Evolutionary conservation across 1,140 invertebrate genomes (phyloP), one percentile per base, ranked within the genome.

Genomic region (Cataglyphis hispanica): DNA sequence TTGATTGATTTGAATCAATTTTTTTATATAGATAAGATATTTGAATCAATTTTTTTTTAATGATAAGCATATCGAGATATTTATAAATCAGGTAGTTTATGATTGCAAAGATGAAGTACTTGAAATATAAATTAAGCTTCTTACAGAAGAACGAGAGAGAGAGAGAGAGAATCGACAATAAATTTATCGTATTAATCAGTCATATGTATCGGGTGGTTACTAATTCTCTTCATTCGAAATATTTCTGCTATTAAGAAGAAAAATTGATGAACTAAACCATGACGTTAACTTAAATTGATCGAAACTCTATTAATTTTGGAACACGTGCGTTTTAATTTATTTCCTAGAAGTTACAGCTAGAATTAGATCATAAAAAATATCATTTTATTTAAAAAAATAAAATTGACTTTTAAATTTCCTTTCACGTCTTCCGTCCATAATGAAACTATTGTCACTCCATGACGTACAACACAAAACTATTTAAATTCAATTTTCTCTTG

Each of bases 171-270:
- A 34, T 72, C 22, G 2, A 53, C 4, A 50, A 70, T 31, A 69
- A 13, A 70, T 70, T 72, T 56, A 34, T 5, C 8, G n/a, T 53
- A 53, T 70, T 70, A 50, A 50, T 70, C 31, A 70, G 50, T 72
- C 5, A 53, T 22, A 22, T 34, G 19, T 46, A 11, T 10, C 13
- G 3, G 7, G 3, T 46, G 43, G 1, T 11, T 16, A 46, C 13
- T 46, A 46, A 46, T 3, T 46, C 13, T 46, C 11, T 46, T 46
- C 13, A 16, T 46, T 4, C 43, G 5, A 50, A 50, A 19, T 50
- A 50, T 19, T 16, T 50, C 16, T 50, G 46, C 46, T 50, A 5
- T 50, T 50, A 50, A 50, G 4, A 16, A 4, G 16, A 50, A 50
- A 50, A 50, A 50, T 13, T 19, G 43, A 46, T 19, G 46, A 50